These are phyloP conservation scores for Enteromius afrohamiltoni DNA, from an alignment of 2,797 vertebrate genomes.

Conservation along the genomic window DNA sequence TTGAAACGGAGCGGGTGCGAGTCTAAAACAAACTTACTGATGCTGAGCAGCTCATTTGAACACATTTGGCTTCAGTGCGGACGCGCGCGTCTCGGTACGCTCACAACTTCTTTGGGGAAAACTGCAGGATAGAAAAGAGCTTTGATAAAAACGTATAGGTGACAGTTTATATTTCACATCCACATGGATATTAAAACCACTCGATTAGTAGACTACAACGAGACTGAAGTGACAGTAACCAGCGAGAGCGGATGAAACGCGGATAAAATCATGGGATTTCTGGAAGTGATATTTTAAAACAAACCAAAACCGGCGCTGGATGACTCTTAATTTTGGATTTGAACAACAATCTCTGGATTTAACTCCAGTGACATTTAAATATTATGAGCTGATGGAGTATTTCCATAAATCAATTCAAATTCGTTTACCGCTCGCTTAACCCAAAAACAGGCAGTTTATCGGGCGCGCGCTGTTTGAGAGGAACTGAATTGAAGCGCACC, in stretches of 20 bases:
- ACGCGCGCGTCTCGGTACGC: neutral
- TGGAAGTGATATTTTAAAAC: neutral
- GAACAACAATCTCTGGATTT: neutral
- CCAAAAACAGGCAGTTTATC: neutral
- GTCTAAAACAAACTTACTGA: constrained; percentile 62
- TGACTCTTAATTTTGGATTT: constrained; percentile 13
- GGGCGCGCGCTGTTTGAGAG: constrained; percentile 11
- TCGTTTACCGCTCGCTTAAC: constrained; percentile 1
- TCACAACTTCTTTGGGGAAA: neutral
- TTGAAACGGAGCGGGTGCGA: constrained; percentile 45
- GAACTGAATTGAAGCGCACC: constrained; percentile 10
- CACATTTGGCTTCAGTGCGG: constrained; percentile 23
- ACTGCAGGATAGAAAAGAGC: neutral
- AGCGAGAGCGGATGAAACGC: neutral
- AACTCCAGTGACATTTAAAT: neutral
- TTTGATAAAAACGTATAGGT: neutral
- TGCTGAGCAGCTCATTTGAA: constrained; percentile 60
- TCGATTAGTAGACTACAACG: neutral
- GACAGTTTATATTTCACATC: neutral
- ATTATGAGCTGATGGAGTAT: constrained; percentile 21
- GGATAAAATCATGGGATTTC: constrained; percentile 1
- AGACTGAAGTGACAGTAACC: constrained; percentile 24
- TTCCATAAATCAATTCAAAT: neutral
- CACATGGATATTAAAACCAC: neutral
- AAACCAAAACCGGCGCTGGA: neutral